Evolutionary conservation across 92 coral and sea anemone genomes (phyloP).

Genomic region (Zoanthus solanderi): DNA sequence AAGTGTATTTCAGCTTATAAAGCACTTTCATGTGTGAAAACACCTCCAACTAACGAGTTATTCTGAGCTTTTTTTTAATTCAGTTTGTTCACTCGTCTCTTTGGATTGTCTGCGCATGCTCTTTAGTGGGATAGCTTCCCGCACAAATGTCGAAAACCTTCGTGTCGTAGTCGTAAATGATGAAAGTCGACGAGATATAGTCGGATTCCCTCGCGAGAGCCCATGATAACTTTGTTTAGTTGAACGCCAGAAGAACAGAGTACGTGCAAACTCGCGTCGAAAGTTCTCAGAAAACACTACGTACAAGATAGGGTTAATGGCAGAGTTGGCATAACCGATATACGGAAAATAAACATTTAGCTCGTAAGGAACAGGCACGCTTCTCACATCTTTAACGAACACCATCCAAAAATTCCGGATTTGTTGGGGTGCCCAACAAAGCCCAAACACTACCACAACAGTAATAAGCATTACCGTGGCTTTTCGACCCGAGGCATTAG

Average conservation of each 20-base stretch:
- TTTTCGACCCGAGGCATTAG: conserved; percentile 77
- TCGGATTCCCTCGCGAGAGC: conserved; percentile 42
- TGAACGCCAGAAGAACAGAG: conserved; percentile 62
- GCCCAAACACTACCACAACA: conserved; percentile 85
- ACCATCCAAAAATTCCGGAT: conserved; percentile 70
- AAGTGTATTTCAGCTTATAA: no score
- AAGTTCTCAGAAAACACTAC: conserved; percentile 84
- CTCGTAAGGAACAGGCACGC: conserved; percentile 41
- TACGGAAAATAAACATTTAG: conserved; percentile 67
- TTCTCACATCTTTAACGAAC: conserved; percentile 27
- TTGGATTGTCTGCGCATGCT: conserved; percentile 42
- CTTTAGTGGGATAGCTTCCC: conserved; percentile 36
- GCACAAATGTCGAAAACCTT: conserved; percentile 31
- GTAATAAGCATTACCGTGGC: conserved; percentile 85
- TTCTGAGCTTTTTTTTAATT: conserved; percentile 20
- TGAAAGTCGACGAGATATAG: conserved; percentile 15
- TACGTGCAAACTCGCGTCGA: conserved; percentile 76
- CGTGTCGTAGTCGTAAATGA: conserved; percentile 34
- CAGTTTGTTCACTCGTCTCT: conserved; percentile 9
- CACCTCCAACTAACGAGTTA: neutral
- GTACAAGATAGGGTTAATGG: conserved; percentile 81
- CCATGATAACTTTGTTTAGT: neutral
- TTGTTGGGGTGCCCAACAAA: conserved; percentile 86
- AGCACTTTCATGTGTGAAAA: no score
- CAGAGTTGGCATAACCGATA: conserved; percentile 81